These are phyloP conservation scores for Nannospalax galili DNA, from an alignment of 2,113 vertebrate genomes.

Conservation along the genomic window DNA sequence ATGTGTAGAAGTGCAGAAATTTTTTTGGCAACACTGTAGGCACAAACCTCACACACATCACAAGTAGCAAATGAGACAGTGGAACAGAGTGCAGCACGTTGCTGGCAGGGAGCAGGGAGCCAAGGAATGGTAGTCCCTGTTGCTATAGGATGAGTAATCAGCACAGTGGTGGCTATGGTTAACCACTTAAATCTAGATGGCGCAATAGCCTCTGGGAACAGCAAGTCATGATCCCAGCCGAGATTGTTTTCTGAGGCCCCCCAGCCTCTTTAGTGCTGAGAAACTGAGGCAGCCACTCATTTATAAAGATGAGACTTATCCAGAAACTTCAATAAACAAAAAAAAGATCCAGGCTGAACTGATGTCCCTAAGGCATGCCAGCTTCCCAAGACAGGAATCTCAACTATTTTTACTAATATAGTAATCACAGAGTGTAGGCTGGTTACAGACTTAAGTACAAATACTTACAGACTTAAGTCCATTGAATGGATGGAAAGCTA, in stretches of 20 bases:
- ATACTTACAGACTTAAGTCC: not conserved
- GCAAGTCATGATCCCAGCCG: not conserved
- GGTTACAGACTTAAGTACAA: not conserved
- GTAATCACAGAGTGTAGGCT: not conserved
- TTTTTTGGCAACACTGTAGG: not conserved
- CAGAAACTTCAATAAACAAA: not conserved
- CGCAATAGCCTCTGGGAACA: not conserved
- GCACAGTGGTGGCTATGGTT: not conserved
- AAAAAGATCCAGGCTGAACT: not conserved
- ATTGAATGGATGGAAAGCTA: not conserved
- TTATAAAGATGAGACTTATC: not conserved
- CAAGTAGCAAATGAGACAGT: not conserved
- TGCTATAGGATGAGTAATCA: not conserved
- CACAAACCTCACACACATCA: not conserved
- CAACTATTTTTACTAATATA: not conserved
- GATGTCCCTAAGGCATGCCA: fast-evolving
- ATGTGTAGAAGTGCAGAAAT: not conserved
- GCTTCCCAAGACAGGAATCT: not conserved
- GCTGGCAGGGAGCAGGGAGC: not conserved
- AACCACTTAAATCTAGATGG: not conserved
- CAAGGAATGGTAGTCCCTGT: not conserved
- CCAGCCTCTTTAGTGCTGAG: not conserved
- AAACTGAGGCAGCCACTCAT: not conserved
- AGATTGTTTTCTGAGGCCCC: not conserved
- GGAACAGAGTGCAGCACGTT: not conserved